Evolutionary conservation across 2,113 vertebrate species (phyloP).

Genomic region (Suricata suricatta): DNA sequence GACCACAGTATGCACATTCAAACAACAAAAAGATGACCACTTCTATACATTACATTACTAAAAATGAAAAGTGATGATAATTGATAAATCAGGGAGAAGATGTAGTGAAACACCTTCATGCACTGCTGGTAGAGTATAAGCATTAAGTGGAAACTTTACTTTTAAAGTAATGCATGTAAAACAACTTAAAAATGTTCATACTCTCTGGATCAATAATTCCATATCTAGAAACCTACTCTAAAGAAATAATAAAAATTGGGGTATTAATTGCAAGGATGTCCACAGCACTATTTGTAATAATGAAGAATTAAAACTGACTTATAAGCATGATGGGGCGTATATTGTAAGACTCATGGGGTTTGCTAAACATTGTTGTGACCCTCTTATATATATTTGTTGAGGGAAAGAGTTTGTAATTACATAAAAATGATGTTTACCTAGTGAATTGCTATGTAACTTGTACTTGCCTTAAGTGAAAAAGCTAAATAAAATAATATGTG

Average conservation of each 20-base stretch:
- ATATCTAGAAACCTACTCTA: background rate
- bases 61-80: background rate
- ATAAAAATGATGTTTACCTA: slow-evolving; percentile 23
- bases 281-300: background rate
- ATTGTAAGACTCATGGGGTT: background rate
- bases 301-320: background rate
- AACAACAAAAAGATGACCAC: background rate
- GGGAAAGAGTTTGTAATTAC: background rate
- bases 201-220: slow-evolving; percentile 6
- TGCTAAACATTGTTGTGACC: background rate
- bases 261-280: background rate
- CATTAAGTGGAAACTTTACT: background rate
- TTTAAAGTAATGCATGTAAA: background rate
- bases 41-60: background rate
- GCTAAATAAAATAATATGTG: background rate
- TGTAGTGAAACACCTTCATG: background rate
- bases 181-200: background rate
- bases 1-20: background rate
- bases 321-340: background rate
- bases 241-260: background rate
- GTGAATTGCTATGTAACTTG: background rate
- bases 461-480: background rate
- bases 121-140: background rate
- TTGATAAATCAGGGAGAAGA: background rate
- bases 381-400: background rate